Base-by-base conservation (phyloP, 2,888 invertebrate species). In the Xanthia togata region DNA sequence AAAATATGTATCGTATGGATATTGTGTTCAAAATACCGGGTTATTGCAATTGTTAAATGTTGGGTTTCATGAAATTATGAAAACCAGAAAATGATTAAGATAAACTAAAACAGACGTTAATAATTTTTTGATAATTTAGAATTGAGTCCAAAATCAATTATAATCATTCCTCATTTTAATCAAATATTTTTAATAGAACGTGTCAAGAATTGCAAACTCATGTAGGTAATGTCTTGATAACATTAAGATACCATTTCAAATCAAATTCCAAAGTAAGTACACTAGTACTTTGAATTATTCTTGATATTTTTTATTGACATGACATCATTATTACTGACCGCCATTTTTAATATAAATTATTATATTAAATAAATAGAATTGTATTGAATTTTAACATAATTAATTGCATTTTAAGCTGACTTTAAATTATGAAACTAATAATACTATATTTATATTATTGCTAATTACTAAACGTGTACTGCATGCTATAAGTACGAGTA, bases 141-240 rank as follows among this genome's bases (percentile, higher is more conserved):
- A 23, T 26, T 64, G 11, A 14, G 0, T 1, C 12, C 26, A 67
- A 78, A 72, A 68, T 73, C 35, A 59, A 79, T 68, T 68, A 50
- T n/a, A 35, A 74, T 80, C 44, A 65, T 50, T 76, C 23, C 12
- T 60, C 11, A 50, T 2, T 26, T 35, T 23, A 53, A 70, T 80
- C 38, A 53, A 26, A 26, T 44, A 26, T 55, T 59, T 64, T 50
- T 53, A 65, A 76, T 44, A 23, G 2, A 73, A 8, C 55, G 41
- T 23, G 38, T 59, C 47, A 57, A 59, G 23, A 0, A 26, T 57
- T 44, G 38, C 68, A 59, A 81, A 31, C 38, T 20, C 41, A 9
- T 5, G 2, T 38, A 38, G 38, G 41, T 38, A 59, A 70, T 59
- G 38, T 63, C 4, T 23, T 9, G 64, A 81, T 77, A 81, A 63